Percentiles rank a stretch among this genome's conserved stretches.
phyloP scores from a whole-genome alignment of 2,113 vertebrate genomes.

The Sorex fumeus region DNA sequence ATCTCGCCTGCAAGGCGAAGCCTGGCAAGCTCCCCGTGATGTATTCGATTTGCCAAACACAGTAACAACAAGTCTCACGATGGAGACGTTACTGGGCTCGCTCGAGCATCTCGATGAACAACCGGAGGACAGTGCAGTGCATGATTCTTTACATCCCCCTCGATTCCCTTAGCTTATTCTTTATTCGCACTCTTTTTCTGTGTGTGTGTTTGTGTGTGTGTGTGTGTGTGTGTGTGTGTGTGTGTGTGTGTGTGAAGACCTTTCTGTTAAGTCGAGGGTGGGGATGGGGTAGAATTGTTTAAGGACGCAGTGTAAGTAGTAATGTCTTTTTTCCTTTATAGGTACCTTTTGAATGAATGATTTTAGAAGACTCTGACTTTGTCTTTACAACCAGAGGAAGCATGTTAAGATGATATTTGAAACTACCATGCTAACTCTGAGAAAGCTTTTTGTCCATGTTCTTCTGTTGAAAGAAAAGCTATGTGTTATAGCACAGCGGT shows the following conservation, averaged over 20 bases:
- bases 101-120: too few relatives aligned
- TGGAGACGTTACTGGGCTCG: too few relatives aligned
- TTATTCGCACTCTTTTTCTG: neutral
- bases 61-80: too few relatives aligned
- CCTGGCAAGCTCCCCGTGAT: too few relatives aligned
- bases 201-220: too few relatives aligned
- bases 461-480: slow-evolving; percentile 68
- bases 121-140: too few relatives aligned
- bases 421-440: slow-evolving; percentile 74
- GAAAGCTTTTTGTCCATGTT: slow-evolving; percentile 28
- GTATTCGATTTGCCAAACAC: too few relatives aligned
- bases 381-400: slow-evolving; percentile 74
- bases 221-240: too few relatives aligned
- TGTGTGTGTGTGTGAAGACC: neutral
- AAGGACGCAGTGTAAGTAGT: neutral
- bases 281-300: neutral
- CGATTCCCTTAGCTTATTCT: neutral
- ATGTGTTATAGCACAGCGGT: too few relatives aligned
- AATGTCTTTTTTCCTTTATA: neutral
- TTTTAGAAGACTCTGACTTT: slow-evolving; percentile 76
- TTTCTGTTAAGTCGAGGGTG: neutral
- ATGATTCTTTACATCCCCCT: neutral
- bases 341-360: slow-evolving; percentile 78
- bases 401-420: slow-evolving; percentile 86
- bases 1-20: too few relatives aligned